phyloP scores from a whole-genome alignment of 2,797 vertebrate species.

The Arnoldichthys spilopterus region DNA sequence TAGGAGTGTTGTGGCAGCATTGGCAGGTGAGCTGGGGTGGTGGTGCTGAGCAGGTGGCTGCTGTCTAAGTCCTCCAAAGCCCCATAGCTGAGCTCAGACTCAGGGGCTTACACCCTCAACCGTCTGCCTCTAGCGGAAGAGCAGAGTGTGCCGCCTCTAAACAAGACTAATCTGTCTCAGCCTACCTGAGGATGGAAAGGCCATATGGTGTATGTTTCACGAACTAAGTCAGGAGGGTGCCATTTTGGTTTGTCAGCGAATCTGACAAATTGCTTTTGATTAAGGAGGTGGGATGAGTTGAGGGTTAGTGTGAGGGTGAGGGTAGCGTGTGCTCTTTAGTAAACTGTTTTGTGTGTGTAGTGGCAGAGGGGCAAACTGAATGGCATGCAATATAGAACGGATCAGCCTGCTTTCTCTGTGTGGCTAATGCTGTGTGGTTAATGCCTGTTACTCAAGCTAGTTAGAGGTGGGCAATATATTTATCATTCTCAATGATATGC shows the following conservation, averaged over 20 bases:
- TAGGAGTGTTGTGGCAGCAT: not conserved
- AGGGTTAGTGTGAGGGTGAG: constrained; percentile 19
- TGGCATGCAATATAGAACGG: too few species aligned
- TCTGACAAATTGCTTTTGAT: constrained; percentile 38
- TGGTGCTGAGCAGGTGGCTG: constrained; percentile 70
- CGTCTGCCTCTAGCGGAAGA: constrained; percentile 57
- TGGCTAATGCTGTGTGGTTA: too few species aligned
- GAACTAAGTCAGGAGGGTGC: constrained; percentile 46
- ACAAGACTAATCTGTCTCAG: constrained; percentile 71
- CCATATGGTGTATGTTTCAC: constrained; percentile 65
- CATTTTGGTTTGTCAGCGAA: constrained; percentile 41
- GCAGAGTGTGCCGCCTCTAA: constrained; percentile 48
- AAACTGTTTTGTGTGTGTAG: not conserved
- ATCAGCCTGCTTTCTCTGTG: too few species aligned
- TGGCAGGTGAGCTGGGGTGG: constrained; percentile 21
- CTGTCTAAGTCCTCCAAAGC: constrained; percentile 71
- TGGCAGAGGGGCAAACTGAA: too few species aligned
- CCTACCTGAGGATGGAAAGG: constrained; percentile 20
- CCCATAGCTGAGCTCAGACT: constrained; percentile 72
- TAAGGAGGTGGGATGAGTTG: not conserved
- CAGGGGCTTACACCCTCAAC: constrained; percentile 63
- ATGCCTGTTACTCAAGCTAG: too few species aligned
- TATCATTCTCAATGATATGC: too few species aligned
- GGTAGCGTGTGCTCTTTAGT: not conserved
- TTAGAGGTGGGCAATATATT: too few species aligned